These are phyloP conservation scores for Euphydryas editha DNA, from an alignment of 2,888 invertebrate species.

Conservation along the genomic window DNA sequence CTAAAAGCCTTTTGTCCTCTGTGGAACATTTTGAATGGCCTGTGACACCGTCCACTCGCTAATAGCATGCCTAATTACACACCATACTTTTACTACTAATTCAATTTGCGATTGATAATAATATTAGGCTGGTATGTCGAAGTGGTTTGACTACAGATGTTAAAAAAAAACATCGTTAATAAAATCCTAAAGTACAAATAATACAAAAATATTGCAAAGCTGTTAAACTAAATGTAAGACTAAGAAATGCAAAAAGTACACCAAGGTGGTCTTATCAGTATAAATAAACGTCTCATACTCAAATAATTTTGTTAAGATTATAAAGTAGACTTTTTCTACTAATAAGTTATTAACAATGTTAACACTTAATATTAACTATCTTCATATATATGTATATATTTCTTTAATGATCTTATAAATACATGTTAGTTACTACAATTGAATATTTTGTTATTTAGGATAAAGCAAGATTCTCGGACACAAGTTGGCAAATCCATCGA, in stretches of 20 bases:
- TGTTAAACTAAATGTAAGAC: no score
- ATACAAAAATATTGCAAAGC: neutral
- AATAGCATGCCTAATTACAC: constrained; percentile 51
- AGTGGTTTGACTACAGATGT: constrained; percentile 17
- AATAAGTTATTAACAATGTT: no score
- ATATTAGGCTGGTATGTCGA: neutral
- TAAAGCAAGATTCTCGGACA: constrained; percentile 88
- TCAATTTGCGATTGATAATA: constrained; percentile 48
- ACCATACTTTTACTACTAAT: constrained; percentile 50
- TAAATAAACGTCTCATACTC: no score
- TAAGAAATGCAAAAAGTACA: no score
- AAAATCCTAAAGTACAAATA: neutral
- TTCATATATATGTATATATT: no score
- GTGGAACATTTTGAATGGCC: constrained; percentile 50
- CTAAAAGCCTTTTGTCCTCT: constrained; percentile 53
- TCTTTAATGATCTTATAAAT: no score
- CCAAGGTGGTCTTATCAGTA: no score
- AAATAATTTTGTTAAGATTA: no score
- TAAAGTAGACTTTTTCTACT: no score
- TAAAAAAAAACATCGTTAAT: neutral
- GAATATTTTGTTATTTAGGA: constrained; percentile 76
- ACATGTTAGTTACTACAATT: constrained; percentile 8
- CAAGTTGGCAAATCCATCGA: constrained; percentile 89
- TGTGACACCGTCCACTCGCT: constrained; percentile 46
- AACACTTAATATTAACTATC: neutral